Base-by-base conservation (phyloP, 2,888 invertebrate genomes). In the Plemyria rubiginata region DNA sequence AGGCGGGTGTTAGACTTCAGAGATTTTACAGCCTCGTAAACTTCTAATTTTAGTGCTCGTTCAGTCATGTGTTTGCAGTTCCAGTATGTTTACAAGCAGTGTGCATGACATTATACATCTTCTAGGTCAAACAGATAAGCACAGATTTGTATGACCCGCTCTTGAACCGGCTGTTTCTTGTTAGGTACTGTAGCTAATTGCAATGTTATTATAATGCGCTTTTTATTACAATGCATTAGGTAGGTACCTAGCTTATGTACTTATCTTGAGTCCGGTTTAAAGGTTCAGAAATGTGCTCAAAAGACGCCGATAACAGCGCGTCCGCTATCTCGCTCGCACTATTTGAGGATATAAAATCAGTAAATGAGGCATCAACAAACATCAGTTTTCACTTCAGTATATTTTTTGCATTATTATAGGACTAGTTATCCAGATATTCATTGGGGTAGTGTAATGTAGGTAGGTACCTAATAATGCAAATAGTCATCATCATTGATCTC, bases 91-190 rank as follows among this genome's bases (percentile, higher is more conserved):
- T 70, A 71, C 77, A 81, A 80, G 81, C 81, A 52, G 49, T 70
- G 72, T 77, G 77, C 74, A 74, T 80, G 85, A 85, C 83, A 84
- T 87, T 85, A 86, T 82, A 54, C 28, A 80, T 83, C 80, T 73
- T 70, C 73, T 83, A 83, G 84, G 84, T 87, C 85, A 73, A 70
- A 64, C 55, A 78, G 85, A 88, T 84, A 83, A 67, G 75, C 70
- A 65, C 65, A 76, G 79, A 82, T 83, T 79, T 76, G 67, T 70
- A 61, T 73, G 78, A 79, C 79, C 79, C 67, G 72, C 60, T 73
- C 75, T 82, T 82, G 80, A 80, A 76, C 77, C 65, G 50, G 49
- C 51, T 56, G 68, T 70, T 69, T 48, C 56, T 61, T 65, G 61
- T 57, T n/a, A 60, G 32, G 29, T 59, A 45, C 41, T 60, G 57